These are phyloP conservation scores for Eriosoma lanigerum DNA, from an alignment of 1,140 invertebrate species.

Conservation along the genomic window DNA sequence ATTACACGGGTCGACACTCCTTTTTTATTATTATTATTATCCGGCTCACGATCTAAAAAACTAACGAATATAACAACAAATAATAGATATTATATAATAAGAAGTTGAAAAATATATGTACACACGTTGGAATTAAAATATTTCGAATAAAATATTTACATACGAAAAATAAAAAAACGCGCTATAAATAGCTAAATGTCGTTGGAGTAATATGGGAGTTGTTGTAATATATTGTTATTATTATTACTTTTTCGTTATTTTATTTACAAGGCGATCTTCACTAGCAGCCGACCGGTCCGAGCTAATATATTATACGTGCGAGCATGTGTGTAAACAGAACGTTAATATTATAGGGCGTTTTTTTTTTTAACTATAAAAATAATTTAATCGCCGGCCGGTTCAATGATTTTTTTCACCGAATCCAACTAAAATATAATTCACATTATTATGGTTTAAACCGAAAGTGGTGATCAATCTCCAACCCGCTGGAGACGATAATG, in stretches of 20 bases:
- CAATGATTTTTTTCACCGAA: too few species aligned
- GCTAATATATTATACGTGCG: not conserved
- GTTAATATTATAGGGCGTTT: not conserved
- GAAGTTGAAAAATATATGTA: not conserved
- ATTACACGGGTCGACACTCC: constrained; percentile 39
- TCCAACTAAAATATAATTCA: too few species aligned
- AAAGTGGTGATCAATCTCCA: too few species aligned
- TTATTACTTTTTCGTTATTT: too few species aligned
- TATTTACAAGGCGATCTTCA: constrained; percentile 22
- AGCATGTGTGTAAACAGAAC: constrained; percentile 26
- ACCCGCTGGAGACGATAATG: too few species aligned
- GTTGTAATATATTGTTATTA: too few species aligned
- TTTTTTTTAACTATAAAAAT: too few species aligned
- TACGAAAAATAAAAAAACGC: not conserved
- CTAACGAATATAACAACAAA: not conserved
- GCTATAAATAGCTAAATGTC: not conserved
- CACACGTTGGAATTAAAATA: constrained; percentile 3
- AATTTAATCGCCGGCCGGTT: too few species aligned
- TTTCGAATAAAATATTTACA: not conserved
- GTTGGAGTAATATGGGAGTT: too few species aligned
- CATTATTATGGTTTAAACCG: too few species aligned
- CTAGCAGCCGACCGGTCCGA: constrained; percentile 9
- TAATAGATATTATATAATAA: not conserved
- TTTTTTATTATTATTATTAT: constrained; percentile 24
- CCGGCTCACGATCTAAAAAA: constrained; percentile 11